A percentile compares a stretch with the other conserved stretches of the same genome.
These are phyloP conservation scores for Natator depressus DNA, from an alignment of 2,113 vertebrate species.

Conservation along the genomic window DNA sequence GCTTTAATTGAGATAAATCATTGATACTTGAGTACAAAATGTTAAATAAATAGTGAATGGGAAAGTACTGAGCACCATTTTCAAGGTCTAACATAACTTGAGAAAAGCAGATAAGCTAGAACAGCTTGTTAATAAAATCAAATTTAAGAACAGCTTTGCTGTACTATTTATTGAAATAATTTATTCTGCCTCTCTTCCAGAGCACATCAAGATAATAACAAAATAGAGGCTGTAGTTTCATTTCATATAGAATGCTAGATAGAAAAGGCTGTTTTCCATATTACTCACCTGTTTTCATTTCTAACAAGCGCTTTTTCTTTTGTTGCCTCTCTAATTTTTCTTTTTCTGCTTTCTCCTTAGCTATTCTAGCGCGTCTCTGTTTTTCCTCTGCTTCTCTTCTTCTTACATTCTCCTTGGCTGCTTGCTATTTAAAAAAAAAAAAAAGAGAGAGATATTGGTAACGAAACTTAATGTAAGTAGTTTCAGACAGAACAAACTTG, in stretches of 20 bases:
- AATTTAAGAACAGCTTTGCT: background rate
- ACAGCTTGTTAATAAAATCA: background rate
- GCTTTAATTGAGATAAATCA: background rate
- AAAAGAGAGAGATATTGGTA: background rate
- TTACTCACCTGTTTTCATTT: constrained; percentile 91
- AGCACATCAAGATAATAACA: background rate
- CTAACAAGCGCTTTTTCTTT: constrained; percentile 92
- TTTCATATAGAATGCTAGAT: background rate
- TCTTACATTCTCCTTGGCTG: constrained; percentile 90
- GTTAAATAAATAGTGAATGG: background rate
- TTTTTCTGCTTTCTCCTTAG: constrained; percentile 93
- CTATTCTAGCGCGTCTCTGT: constrained; percentile 87
- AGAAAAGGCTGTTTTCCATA: background rate
- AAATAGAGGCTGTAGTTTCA: background rate
- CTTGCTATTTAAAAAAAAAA: constrained; percentile 85
- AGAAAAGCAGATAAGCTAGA: background rate
- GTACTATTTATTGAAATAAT: constrained; percentile 5
- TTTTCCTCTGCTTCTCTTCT: constrained; percentile 92
- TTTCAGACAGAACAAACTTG: background rate
- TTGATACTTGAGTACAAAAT: background rate
- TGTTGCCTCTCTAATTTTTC: constrained; percentile 92
- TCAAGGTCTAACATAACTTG: background rate
- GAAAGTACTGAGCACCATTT: constrained; percentile 17
- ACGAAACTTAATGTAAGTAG: background rate
- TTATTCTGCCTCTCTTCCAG: background rate